Evolutionary conservation across 2,888 invertebrate genomes (phyloP).

Genomic region (Slavum lentiscoides): DNA sequence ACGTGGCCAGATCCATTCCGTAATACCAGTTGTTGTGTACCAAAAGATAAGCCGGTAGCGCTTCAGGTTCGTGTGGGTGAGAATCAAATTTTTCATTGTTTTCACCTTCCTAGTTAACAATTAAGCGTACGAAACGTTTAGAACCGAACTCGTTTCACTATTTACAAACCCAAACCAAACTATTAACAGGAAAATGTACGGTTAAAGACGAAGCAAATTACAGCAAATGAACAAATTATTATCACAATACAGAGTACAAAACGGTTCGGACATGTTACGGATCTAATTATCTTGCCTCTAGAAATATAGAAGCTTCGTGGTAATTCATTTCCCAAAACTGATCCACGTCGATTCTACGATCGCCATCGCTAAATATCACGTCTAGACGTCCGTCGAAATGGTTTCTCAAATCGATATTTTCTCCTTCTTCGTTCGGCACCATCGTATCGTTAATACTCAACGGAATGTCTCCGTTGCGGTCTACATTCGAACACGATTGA

Average conservation of each 20-base stretch:
- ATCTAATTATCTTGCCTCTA: slow-evolving; percentile 76
- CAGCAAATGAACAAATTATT: too few relatives aligned
- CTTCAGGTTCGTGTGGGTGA: slow-evolving; percentile 79
- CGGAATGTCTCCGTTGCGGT: slow-evolving; percentile 25
- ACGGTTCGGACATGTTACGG: too few relatives aligned
- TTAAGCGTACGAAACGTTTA: too few relatives aligned
- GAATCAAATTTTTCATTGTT: slow-evolving; percentile 91
- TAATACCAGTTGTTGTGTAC: slow-evolving; percentile 89
- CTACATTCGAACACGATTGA: not conserved
- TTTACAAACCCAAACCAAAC: not conserved
- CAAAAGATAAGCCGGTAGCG: slow-evolving; percentile 81
- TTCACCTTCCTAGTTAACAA: slow-evolving; percentile 72
- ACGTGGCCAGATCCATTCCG: slow-evolving; percentile 76
- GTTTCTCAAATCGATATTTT: slow-evolving; percentile 48
- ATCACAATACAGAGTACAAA: too few relatives aligned
- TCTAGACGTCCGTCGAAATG: slow-evolving; percentile 45
- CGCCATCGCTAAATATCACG: slow-evolving; percentile 51
- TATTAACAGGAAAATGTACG: not conserved
- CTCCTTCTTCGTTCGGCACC: slow-evolving; percentile 40
- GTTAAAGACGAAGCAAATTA: too few relatives aligned
- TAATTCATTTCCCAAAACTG: slow-evolving; percentile 81
- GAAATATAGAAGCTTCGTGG: slow-evolving; percentile 84
- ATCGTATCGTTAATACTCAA: slow-evolving; percentile 30
- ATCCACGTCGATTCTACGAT: slow-evolving; percentile 47
- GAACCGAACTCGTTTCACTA: not conserved